Conservation (phyloP, 2,797 vertebrate genomes). For the Melanotaenia maccullochi region DNA sequence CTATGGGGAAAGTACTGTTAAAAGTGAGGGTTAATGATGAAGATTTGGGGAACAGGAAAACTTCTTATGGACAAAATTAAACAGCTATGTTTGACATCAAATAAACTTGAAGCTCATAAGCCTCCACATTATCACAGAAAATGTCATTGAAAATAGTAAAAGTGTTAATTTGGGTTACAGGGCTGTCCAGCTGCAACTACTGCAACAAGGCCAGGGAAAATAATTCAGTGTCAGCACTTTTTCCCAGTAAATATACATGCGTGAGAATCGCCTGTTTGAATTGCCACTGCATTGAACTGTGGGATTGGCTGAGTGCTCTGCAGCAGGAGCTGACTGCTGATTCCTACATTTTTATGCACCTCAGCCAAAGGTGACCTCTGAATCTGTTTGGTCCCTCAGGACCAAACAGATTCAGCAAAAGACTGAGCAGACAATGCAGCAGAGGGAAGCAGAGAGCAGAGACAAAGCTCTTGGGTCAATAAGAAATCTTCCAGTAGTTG, state of each 20-base stretch:
- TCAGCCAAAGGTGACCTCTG: constrained; percentile 75
- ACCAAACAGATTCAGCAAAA: constrained; percentile 65
- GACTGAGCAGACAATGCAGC: constrained; percentile 48
- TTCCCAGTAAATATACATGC: constrained; percentile 20
- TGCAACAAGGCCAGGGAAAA: neutral
- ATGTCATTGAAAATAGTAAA: neutral
- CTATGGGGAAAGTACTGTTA: neutral
- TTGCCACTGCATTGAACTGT: constrained; percentile 25
- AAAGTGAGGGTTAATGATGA: neutral
- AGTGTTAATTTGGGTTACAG: constrained; percentile 2
- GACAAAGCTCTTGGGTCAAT: constrained; percentile 61
- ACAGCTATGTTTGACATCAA: neutral
- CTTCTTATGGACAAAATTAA: neutral
- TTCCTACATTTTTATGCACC: constrained; percentile 66
- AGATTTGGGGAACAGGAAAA: constrained; percentile 19
- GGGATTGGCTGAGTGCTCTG: constrained; percentile 48
- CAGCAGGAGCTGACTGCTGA: constrained; percentile 73
- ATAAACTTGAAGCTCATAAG: neutral
- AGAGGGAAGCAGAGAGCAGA: constrained; percentile 36
- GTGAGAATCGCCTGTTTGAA: constrained; percentile 36
- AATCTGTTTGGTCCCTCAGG: constrained; percentile 43
- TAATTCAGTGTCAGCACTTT: constrained; percentile 30
- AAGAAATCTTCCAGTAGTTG: constrained; percentile 45
- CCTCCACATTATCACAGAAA: neutral
- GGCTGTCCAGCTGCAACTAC: neutral